Base-by-base conservation (phyloP, 1,140 invertebrate species). In the Drosophila grimshawi region DNA sequence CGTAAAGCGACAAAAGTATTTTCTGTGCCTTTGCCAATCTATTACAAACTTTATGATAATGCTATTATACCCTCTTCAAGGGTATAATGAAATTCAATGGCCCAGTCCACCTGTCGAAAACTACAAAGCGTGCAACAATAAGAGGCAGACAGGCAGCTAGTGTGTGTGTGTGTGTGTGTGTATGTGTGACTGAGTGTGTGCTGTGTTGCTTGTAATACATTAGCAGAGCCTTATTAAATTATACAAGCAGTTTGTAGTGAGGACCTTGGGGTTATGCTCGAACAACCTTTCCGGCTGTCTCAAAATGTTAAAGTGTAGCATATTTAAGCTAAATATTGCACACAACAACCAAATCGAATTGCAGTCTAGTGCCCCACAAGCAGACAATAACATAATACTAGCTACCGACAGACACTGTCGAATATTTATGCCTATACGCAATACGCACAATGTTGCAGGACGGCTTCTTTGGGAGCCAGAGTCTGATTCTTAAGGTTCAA, bases 261-360 rank as follows among this genome's bases (percentile, higher is more conserved):
- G 56, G 43, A 53, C 63, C 32, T 35, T 11, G 11, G 11, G 27
- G 30, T 5, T 35, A 45, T 35, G 43, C 49, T 48, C 59, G 46
- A 27, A 46, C 63, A 67, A 55, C 48, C 72, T 66, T 70, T 67
- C 71, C 61, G 66, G 49, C 59, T 76, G 62, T 71, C 76, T 63
- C 55, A 53, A 33, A 65, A 80, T 88, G 80, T 83, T 82, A 78
- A 86, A 73, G 76, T 77, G 76, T 88, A 64, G 82, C 80, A 86
- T 83, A 88, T 86, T 83, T 88, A 65, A 80, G 80, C 80, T 89
- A 80, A 86, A 89, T 83, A 88, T 88, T 88, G 80, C 80, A 80
- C 19, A 80, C 83, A 65, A 82, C 59, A 19, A 76, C 76, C 76
- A 48, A 78, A 64, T 79, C 76, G 82, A 82, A 46, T 79, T 88